Evolutionary conservation across 2,113 vertebrate genomes (phyloP).

Genomic region (human (Homo sapiens)): GRCh38 chr16:72524501-72525000

Average conservation of each 20-base stretch:
- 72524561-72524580: neutral
- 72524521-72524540: neutral
- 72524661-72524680: neutral
- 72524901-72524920: neutral
- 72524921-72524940: neutral
- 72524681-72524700: neutral
- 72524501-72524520: neutral
- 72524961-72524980: neutral
- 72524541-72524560: neutral
- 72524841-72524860: neutral
- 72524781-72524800: neutral
- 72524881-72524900: neutral
- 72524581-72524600: neutral
- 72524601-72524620: neutral
- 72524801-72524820: neutral
- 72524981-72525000: neutral
- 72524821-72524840: neutral
- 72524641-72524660: neutral
- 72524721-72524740: neutral
- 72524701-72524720: neutral
- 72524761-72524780: neutral
- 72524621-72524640: neutral
- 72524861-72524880: neutral
- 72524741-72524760: neutral
- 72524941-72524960: neutral